Conservation (phyloP, 2,113 vertebrate species). For the Hippoglossus stenolepis region DNA sequence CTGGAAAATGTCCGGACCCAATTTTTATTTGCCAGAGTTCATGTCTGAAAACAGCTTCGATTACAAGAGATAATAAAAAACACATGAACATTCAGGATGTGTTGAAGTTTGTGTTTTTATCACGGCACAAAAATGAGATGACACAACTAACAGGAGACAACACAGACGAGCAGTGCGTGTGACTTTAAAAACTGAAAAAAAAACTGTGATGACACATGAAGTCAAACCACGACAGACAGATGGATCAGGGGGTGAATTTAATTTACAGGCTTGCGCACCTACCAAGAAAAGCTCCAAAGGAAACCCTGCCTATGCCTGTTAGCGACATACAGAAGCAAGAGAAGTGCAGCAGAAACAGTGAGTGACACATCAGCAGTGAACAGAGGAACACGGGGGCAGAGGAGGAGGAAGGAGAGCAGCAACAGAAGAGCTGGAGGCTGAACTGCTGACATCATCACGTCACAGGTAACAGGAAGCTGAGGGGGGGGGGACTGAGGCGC, state of each 20-base stretch:
- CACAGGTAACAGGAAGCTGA: neutral
- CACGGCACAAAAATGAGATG: neutral
- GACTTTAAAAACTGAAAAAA: neutral
- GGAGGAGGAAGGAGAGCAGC: neutral
- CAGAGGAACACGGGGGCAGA: neutral
- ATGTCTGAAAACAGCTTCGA: no score
- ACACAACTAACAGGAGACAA: neutral
- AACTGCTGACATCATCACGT: conserved; percentile 11
- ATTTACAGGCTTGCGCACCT: conserved; percentile 75
- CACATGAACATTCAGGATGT: neutral
- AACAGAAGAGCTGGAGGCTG: conserved; percentile 18
- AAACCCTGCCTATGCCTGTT: conserved; percentile 92
- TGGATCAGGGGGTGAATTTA: neutral
- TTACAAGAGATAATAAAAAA: no score
- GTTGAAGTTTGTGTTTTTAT: neutral
- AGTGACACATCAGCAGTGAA: conserved; percentile 44
- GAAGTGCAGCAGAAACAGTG: conserved; percentile 67
- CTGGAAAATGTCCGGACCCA: no score
- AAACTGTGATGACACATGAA: neutral
- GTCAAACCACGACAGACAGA: no score
- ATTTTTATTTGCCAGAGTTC: no score
- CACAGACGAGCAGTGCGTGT: neutral
- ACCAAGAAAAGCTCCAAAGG: conserved; percentile 93
- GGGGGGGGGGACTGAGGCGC: no score
- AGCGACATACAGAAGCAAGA: conserved; percentile 63